These are phyloP conservation scores for Stigmatopora nigra DNA, from an alignment of 2,113 vertebrate species.

Conservation along the genomic window DNA sequence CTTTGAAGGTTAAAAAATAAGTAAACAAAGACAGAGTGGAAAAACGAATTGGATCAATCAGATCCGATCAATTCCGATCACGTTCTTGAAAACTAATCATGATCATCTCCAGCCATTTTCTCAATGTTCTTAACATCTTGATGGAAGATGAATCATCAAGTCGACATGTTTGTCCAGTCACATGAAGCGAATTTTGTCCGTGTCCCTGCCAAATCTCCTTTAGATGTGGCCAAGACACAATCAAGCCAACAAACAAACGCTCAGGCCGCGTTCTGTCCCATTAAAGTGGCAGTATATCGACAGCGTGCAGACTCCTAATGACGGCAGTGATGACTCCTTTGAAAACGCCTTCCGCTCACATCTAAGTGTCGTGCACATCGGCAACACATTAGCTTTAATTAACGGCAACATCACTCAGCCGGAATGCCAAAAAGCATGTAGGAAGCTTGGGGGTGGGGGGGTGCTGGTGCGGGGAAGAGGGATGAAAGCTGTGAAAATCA, in stretches of 20 bases:
- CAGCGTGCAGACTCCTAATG: neutral
- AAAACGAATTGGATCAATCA: neutral
- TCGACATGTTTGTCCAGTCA: neutral
- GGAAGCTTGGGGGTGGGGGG: neutral
- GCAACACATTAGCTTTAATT: conserved; percentile 23
- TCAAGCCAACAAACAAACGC: neutral
- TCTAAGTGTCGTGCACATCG: conserved; percentile 13
- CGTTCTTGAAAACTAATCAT: neutral
- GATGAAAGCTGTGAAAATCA: conserved; percentile 2
- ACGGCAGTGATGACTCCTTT: conserved; percentile 16
- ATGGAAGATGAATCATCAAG: conserved; percentile 3
- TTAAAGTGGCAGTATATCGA: neutral
- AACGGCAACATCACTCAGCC: conserved; percentile 21
- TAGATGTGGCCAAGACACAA: neutral
- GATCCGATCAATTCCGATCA: neutral
- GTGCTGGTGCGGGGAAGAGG: neutral
- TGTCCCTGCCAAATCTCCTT: neutral
- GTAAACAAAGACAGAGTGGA: no score
- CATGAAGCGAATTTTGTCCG: neutral
- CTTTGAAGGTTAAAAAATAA: no score
- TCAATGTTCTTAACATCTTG: conserved; percentile 1
- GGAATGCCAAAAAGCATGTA: neutral
- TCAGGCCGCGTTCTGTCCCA: neutral
- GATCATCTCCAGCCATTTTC: conserved; percentile 4
- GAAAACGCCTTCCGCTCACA: conserved; percentile 7